Base-by-base conservation (phyloP, 2,797 vertebrate species). In the Sebastes trivittatus region DNA sequence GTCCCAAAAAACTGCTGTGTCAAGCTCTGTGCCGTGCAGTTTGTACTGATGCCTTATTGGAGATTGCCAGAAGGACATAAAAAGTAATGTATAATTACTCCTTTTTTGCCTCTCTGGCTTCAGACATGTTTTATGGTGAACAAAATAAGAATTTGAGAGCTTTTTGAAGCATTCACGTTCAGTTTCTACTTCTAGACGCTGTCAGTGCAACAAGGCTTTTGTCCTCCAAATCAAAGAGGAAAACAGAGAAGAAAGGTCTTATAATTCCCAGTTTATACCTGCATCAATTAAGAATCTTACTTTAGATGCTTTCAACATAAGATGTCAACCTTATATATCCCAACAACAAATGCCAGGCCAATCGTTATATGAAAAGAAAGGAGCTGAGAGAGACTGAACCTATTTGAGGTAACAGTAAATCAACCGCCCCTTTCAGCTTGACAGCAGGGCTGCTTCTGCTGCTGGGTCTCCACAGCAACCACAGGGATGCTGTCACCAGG, bases 401-500 rank as follows among this genome's bases (percentile, higher is more conserved):
- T 87, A 81, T 87, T 78, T 75, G 66, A 91, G 64, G 79, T 74
- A 86, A 84, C 81, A 82, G 46, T 71, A 82, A 81, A 86, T 90
- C 79, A 82, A 38, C 76, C 69, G 60, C 32, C 27, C 22, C 38
- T 25, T 73, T 89, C 86, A 80, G 78, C 83, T 54, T 63, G 73
- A 87, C 82, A 88, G 85, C 87, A 78, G 70, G 58, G 69, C 86
- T 78, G 82, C 83, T 85, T 87, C 72, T 84, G 76, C 82, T 79
- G 77, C 89, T 22, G 72, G 22, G 87, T 94, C 81, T 80, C 90
- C 80, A 91, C 76, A 23, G 90, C 88, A 90, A 92, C 91, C 46
- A 1, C 85, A 84, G 77, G 62, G 90, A 93, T 93, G 89, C 91
- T 88, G 91, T 94, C 92, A 80, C 89, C 87, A 61, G 49, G 86